These are phyloP conservation scores for Peromyscus nudipes DNA, from an alignment of 2,797 vertebrate species.

Conservation along the genomic window DNA sequence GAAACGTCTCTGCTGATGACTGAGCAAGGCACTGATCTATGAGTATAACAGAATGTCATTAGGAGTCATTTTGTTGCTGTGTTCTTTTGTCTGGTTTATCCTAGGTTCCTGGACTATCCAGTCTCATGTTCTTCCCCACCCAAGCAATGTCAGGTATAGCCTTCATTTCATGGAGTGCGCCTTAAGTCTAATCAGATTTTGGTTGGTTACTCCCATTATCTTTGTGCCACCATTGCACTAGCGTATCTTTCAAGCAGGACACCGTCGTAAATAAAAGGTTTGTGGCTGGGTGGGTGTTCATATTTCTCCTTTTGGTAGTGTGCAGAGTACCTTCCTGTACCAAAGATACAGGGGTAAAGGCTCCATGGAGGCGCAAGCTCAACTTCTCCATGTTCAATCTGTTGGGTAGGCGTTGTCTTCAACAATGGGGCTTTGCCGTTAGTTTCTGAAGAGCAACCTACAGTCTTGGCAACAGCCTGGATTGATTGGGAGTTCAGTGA, in stretches of 20 bases:
- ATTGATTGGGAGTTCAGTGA: not conserved
- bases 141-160: not conserved
- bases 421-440: not conserved
- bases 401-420: not conserved
- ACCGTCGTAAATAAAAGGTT: not conserved
- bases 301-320: not conserved
- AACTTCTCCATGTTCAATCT: not conserved
- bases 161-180: not conserved
- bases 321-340: not conserved
- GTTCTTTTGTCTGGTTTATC: not conserved
- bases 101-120: not conserved
- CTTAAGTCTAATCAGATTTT: not conserved
- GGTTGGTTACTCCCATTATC: not conserved
- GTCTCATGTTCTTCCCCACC: not conserved
- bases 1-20: not conserved
- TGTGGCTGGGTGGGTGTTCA: not conserved
- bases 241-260: not conserved
- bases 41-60: not conserved
- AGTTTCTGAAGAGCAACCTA: not conserved
- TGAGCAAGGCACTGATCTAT: not conserved
- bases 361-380: not conserved
- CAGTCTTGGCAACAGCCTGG: not conserved
- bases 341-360: not conserved
- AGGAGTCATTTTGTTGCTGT: not conserved
- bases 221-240: not conserved